A percentile compares a stretch with the other conserved stretches of the same genome.
Evolutionary conservation across 2,888 invertebrate species (phyloP).

Genomic region (Lasioglossum morio): DNA sequence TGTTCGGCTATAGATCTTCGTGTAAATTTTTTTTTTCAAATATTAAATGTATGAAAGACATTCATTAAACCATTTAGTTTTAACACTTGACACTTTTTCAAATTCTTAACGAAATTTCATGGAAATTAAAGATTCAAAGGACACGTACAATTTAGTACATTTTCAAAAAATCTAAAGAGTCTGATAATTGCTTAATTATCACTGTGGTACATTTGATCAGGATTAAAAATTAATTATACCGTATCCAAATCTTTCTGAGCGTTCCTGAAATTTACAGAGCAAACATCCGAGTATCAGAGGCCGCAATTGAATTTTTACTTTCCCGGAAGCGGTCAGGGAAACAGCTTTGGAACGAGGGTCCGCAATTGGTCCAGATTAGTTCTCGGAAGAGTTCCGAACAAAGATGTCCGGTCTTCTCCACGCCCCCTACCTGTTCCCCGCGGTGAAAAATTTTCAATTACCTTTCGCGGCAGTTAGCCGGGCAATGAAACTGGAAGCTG

Average conservation of each 20-base stretch:
- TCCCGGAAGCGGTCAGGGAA: neutral
- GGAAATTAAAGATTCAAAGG: too few relatives aligned
- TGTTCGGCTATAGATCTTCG: too few relatives aligned
- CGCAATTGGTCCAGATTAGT: neutral
- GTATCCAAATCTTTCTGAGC: neutral
- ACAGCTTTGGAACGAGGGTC: neutral
- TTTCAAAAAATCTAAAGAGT: neutral
- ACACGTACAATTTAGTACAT: neutral
- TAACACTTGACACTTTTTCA: too few relatives aligned
- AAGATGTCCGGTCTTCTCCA: neutral
- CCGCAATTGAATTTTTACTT: neutral
- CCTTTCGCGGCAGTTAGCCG: constrained; percentile 19
- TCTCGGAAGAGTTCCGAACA: neutral
- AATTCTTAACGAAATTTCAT: too few relatives aligned
- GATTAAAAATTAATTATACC: too few relatives aligned
- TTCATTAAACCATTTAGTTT: too few relatives aligned
- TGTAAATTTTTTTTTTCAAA: too few relatives aligned
- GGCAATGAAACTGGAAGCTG: constrained; percentile 11
- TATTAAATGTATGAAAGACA: too few relatives aligned
- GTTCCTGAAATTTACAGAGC: neutral
- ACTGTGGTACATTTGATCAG: too few relatives aligned
- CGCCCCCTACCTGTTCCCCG: neutral
- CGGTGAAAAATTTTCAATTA: constrained; percentile 51
- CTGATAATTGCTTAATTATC: too few relatives aligned
- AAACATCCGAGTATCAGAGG: neutral